Base-by-base conservation (phyloP, 2,888 invertebrate species). In the Zelleria hepariella region DNA sequence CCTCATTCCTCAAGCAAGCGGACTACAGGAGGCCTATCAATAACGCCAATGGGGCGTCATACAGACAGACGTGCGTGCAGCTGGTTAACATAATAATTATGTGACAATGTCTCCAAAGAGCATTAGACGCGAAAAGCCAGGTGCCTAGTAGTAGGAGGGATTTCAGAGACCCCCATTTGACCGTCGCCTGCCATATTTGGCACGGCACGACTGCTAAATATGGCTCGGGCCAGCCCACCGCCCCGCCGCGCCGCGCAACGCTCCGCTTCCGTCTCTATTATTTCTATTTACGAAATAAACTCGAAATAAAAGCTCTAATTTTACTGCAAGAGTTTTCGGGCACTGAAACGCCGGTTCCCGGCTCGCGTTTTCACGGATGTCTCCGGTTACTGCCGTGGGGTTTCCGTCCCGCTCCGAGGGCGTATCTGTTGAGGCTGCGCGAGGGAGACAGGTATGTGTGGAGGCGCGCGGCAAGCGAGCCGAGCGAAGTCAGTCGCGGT, bases 151-250 rank as follows among this genome's bases (percentile, higher is more conserved):
- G 86, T 82, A 92, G 92, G 93, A 93, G 93, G 93, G 93, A 93
- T 93, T 92, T 92, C 91, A 91, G 91, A 91, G 92, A 91, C 89
- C 94, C 93, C 92, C 93, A 92, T 93, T 93, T 92, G 94, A 92
- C 90, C 91, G 91, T 91, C 91, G 92, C 77, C 91, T 91, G 90
- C 94, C 94, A 91, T 94, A 94, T 94, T 94, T 92, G 94, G 94
- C 90, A 93, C 90, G 92, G 91, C 90, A 89, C 91, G 89, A 42
- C 32, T 91, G 92, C 94, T 94, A 94, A 94, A 94, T 94, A 94
- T 92, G 94, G 94, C 91, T 90, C 91, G 91, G 92, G 92, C 89
- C 91, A 83, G 91, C 90, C 91, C 93, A 90, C 92, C 91, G 91
- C 66, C 67, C 65, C 76, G 55, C n/a, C 55, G 55, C 32, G 61